Base-by-base conservation (phyloP, 2,888 invertebrate species). In the Idaea biselata region DNA sequence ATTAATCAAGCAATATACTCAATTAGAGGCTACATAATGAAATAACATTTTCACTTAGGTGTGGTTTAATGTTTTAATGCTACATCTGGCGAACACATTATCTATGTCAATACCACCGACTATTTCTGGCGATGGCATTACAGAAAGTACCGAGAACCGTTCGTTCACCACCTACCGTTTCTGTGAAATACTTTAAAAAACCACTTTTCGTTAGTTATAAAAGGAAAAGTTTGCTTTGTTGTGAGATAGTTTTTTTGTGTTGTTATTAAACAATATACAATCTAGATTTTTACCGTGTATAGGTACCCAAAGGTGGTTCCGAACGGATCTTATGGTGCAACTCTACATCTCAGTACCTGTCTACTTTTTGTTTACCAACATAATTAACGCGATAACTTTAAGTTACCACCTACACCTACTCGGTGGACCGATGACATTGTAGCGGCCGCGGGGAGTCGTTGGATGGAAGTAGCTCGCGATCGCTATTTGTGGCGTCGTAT, bases 61-160 rank as follows among this genome's bases (percentile, higher is more conserved):
- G 57, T 25, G 14, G 8, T 18, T 57, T 57, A 18, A 57, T 57
- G 14, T 18, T 18, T 57, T 57, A 18, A 57, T 57, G 57, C 57
- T 17, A 64, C 71, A 69, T 69, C 61, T 69, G 69, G 67, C 60
- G 56, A 59, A 64, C 62, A 62, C 59, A 63, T 64, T 62, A 63
- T 18, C 18, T 18, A 8, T 18, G 18, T 56, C 18, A 18, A 18
- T 56, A 56, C 8, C 18, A 4, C 18, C 18, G 14, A 44, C 44
- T 44, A 44, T 44, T 44, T 44, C 44, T 44, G 44, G 44, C 5
- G 6, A 44, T 44, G 44, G 11, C 44, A 8, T 44, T 44, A 44
- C 44, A 44, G 44, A 44, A 44, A 8, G 44, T 44, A 44, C 44
- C 14, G 44, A 44, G 44, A 44, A 44, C 14, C 11, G 44, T 14